Evolutionary conservation across 30 jellyfish, hydroid and myxozoan species (phyloP).

Genomic region (Aurelia sp.): DNA sequence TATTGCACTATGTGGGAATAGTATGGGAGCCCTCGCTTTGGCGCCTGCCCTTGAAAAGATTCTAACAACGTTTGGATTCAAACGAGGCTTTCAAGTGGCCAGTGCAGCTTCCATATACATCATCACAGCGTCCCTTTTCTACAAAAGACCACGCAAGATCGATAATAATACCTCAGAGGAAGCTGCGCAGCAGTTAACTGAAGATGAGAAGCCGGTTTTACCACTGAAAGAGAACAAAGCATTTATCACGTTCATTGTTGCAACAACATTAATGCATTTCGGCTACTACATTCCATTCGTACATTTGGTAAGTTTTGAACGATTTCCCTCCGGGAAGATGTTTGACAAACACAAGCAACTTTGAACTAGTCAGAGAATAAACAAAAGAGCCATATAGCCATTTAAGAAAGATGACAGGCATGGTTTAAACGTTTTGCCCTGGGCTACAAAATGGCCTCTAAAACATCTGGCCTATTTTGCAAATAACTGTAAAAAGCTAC

Average conservation of each 20-base stretch:
- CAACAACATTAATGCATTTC: slow-evolving; percentile 80
- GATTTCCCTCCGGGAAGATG: too few relatives aligned
- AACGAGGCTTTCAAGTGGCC: slow-evolving; percentile 71
- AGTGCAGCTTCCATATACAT: slow-evolving; percentile 77
- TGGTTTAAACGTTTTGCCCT: too few relatives aligned
- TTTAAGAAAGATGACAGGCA: too few relatives aligned
- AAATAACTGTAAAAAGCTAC: too few relatives aligned
- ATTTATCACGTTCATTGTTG: slow-evolving; percentile 60
- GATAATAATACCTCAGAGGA: slow-evolving; percentile 18
- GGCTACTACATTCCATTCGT: slow-evolving; percentile 93
- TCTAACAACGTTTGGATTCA: slow-evolving; percentile 62
- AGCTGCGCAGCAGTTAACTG: slow-evolving; percentile 30
- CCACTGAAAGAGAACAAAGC: slow-evolving; percentile 84
- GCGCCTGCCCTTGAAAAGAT: slow-evolving; percentile 75
- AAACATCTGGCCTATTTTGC: too few relatives aligned
- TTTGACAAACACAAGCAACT: too few relatives aligned
- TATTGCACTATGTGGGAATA: slow-evolving; percentile 87
- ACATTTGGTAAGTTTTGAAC: slow-evolving; percentile 76
- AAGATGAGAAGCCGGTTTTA: slow-evolving; percentile 18
- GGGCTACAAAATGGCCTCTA: too few relatives aligned
- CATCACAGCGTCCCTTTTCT: slow-evolving; percentile 65
- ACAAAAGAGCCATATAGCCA: too few relatives aligned
- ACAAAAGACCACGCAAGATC: slow-evolving; percentile 70
- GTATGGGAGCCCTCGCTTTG: slow-evolving; percentile 88
- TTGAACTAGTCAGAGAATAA: too few relatives aligned